Conservation (phyloP, 2,888 invertebrate genomes). For the Lasius platythorax region DNA sequence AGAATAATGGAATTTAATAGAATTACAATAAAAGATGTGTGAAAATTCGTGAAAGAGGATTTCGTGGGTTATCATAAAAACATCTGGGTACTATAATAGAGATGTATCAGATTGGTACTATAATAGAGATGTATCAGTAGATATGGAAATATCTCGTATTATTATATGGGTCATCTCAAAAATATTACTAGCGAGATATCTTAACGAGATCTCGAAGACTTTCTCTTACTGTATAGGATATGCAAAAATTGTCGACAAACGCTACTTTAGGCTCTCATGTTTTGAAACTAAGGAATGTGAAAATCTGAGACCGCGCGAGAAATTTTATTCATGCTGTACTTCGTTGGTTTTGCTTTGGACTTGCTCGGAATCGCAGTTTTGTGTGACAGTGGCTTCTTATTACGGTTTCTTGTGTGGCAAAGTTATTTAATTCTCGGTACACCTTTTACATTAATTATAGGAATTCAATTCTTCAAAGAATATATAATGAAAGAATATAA, state of each 20-base stretch:
- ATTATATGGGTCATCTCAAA: too few species aligned
- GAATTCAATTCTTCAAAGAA: neutral
- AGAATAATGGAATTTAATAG: neutral
- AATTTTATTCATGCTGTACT: conserved; percentile 5
- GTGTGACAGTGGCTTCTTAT: neutral
- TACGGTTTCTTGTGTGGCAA: conserved; percentile 28
- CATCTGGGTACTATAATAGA: too few species aligned
- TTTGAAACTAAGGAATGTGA: conserved; percentile 30
- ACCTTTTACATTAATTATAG: conserved; percentile 17
- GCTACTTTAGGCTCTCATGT: conserved; percentile 2
- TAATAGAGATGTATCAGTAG: too few species aligned
- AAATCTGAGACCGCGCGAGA: conserved; percentile 41
- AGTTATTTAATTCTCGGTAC: neutral
- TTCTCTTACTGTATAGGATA: too few species aligned
- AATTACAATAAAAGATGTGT: neutral
- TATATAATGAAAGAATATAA: neutral
- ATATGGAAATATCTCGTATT: too few species aligned
- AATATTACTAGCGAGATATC: too few species aligned
- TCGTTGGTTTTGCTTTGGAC: conserved; percentile 13
- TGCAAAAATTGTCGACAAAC: neutral
- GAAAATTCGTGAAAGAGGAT: neutral
- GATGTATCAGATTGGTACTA: too few species aligned
- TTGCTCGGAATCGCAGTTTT: conserved; percentile 31
- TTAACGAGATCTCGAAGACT: too few species aligned
- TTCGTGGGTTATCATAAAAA: neutral